Percentiles rank a stretch among this genome's conserved stretches.
phyloP scores from a whole-genome alignment of 2,113 vertebrate species.

The Oreotrochilus melanogaster region DNA sequence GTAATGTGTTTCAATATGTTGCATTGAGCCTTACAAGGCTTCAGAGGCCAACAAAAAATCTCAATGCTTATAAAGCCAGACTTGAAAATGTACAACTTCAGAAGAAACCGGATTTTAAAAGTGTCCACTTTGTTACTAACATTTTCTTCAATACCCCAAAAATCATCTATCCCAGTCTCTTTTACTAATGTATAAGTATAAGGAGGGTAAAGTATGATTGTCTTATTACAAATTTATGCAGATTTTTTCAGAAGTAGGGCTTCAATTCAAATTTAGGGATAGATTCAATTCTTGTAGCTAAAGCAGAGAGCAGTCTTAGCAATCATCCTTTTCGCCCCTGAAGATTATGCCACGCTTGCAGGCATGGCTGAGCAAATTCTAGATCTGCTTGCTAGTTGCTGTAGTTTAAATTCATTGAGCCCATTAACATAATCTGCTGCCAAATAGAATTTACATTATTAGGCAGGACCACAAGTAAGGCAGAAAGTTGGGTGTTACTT shows the following conservation, averaged over 20 bases:
- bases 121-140: neutral
- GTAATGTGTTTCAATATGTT: neutral
- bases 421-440: conserved; percentile 2
- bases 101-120: neutral
- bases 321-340: neutral
- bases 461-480: neutral
- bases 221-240: neutral
- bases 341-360: neutral
- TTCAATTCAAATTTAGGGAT: neutral
- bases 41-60: neutral
- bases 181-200: neutral
- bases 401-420: neutral
- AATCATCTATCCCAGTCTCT: neutral
- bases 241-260: neutral
- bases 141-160: neutral
- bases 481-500: neutral
- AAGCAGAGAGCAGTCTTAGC: neutral
- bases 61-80: neutral
- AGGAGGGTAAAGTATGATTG: neutral
- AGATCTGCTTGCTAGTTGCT: neutral
- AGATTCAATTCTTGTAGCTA: neutral
- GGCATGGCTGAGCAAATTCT: neutral
- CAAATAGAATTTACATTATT: neutral
- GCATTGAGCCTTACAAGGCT: neutral
- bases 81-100: neutral